Percentiles rank a stretch among this genome's conserved stretches.
phyloP scores from a whole-genome alignment of 2,113 vertebrate genomes.

The Uropsilus gracilis region DNA sequence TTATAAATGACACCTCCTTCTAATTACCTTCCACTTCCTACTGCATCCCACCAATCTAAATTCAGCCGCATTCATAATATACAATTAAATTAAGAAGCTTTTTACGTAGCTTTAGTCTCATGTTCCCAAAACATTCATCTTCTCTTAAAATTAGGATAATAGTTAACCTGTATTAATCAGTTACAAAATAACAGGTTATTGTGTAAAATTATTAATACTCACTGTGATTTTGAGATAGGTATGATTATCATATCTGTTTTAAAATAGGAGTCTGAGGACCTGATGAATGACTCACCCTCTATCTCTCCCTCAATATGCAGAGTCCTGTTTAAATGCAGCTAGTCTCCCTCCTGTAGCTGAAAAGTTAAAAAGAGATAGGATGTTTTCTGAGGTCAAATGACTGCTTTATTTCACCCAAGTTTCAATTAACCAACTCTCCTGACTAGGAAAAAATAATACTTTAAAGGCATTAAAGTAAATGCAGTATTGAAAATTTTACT shows the following conservation, averaged over 20 bases:
- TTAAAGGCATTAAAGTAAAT: conserved; percentile 46
- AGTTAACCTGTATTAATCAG: neutral
- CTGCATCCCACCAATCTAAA: neutral
- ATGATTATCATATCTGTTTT: neutral
- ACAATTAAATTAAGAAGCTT: conserved; percentile 50
- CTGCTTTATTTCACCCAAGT: neutral
- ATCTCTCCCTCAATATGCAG: neutral
- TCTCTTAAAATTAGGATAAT: conserved; percentile 29
- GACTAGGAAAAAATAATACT: neutral
- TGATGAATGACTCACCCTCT: neutral
- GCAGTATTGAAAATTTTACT: neutral
- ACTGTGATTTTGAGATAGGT: neutral
- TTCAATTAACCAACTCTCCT: conserved; percentile 34
- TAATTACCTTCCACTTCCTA: conserved; percentile 36
- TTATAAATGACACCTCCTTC: conserved; percentile 44
- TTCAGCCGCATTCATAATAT: conserved; percentile 31
- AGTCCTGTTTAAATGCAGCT: neutral
- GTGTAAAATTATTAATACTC: neutral
- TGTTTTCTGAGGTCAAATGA: neutral
- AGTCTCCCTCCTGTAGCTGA: neutral
- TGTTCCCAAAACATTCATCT: neutral
- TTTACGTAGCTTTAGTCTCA: neutral
- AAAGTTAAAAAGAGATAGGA: neutral
- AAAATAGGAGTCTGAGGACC: neutral
- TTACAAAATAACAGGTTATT: neutral